Percentiles rank a stretch among this genome's conserved stretches.
These are phyloP conservation scores for Craterocephalus amniculus DNA, from an alignment of 2,797 vertebrate genomes.

Conservation along the genomic window DNA sequence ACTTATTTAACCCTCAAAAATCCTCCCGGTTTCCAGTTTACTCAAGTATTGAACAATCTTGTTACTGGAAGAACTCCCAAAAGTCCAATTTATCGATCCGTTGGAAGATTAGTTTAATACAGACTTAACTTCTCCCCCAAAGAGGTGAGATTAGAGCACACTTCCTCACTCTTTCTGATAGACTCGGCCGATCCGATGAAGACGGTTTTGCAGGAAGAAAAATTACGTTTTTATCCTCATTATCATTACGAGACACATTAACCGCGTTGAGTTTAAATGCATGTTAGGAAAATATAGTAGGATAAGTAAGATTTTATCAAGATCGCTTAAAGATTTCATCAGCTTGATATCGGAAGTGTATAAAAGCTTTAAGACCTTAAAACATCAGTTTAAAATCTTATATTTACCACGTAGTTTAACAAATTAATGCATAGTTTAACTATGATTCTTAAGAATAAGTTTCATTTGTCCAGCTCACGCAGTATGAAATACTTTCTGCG, in stretches of 20 bases:
- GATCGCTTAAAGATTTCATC: slow-evolving; percentile 65
- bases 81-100: slow-evolving; percentile 57
- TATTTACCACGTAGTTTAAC: slow-evolving; percentile 78
- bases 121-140: slow-evolving; percentile 63
- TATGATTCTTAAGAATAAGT: slow-evolving; percentile 75
- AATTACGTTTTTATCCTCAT: slow-evolving; percentile 43
- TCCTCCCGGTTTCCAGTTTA: slow-evolving; percentile 50
- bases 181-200: slow-evolving; percentile 8
- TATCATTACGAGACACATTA: slow-evolving; percentile 52
- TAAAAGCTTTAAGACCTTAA: slow-evolving; percentile 83
- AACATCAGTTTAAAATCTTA: slow-evolving; percentile 66
- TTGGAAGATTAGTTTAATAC: slow-evolving; percentile 55
- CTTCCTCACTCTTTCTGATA: slow-evolving; percentile 44
- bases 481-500: slow-evolving; percentile 52
- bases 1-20: slow-evolving; percentile 40
- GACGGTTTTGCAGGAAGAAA: neutral
- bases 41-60: slow-evolving; percentile 45
- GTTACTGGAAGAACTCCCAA: slow-evolving; percentile 46
- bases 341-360: slow-evolving; percentile 77
- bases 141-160: slow-evolving; percentile 61
- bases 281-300: slow-evolving; percentile 74
- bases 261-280: slow-evolving; percentile 68
- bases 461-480: slow-evolving; percentile 75
- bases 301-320: slow-evolving; percentile 72
- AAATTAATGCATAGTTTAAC: slow-evolving; percentile 74